Evolutionary conservation across 2,113 vertebrate species (phyloP).

Genomic region (Odontesthes bonariensis): DNA sequence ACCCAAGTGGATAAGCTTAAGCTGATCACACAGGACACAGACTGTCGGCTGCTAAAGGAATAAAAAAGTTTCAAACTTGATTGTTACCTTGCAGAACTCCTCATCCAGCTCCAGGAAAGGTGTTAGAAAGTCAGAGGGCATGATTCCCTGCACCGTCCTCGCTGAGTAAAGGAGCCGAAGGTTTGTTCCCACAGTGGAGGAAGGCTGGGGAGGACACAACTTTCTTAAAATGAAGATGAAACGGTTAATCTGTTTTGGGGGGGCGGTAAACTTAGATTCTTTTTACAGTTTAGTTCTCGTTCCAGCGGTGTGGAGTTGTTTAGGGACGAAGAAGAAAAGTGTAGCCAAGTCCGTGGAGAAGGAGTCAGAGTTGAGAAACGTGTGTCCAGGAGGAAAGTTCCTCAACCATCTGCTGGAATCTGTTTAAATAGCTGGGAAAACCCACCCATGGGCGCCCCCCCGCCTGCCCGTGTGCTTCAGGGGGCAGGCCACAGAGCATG

Average conservation of each 20-base stretch:
- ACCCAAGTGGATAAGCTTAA: no score
- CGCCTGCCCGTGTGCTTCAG: constrained; percentile 43
- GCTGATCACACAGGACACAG: no score
- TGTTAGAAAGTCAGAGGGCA: constrained; percentile 83
- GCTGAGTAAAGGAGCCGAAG: not conserved
- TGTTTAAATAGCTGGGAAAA: constrained; percentile 78
- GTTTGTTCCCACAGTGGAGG: constrained; percentile 16
- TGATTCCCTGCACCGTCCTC: constrained; percentile 62
- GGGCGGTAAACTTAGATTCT: no score
- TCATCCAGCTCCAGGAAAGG: constrained; percentile 84
- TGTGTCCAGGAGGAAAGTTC: constrained; percentile 61
- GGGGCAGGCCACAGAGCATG: constrained; percentile 47
- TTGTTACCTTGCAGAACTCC: constrained; percentile 83
- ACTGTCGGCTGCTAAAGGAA: no score
- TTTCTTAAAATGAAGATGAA: not conserved
- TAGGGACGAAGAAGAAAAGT: not conserved
- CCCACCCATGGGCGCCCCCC: constrained; percentile 47
- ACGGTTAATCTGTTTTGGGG: no score
- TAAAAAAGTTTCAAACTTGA: not conserved
- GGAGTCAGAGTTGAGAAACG: constrained; percentile 13
- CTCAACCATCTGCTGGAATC: constrained; percentile 78
- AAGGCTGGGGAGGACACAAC: not conserved
- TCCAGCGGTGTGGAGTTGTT: not conserved
- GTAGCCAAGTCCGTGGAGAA: not conserved
- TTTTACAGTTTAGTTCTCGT: not conserved